Evolutionary conservation across 2,888 invertebrate genomes (phyloP).

Genomic region (Sialis fuliginosa): DNA sequence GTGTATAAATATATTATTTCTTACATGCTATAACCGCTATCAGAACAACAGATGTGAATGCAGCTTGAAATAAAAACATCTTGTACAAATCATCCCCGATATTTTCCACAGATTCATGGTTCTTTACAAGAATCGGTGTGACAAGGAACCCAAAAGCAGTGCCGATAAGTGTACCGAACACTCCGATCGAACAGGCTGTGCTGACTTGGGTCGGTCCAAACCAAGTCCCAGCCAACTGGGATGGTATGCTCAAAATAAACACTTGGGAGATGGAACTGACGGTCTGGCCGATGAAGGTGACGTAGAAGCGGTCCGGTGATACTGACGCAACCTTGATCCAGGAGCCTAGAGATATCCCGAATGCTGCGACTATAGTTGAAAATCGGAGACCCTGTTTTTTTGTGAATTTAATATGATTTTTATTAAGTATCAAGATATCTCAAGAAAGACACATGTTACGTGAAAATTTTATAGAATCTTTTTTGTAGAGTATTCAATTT

Average conservation of each 20-base stretch:
- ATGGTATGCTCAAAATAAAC: conserved; percentile 47
- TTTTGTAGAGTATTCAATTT: no score
- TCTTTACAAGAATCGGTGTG: conserved; percentile 33
- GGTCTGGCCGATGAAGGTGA: conserved; percentile 42
- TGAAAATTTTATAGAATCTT: no score
- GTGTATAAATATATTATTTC: conserved; percentile 8
- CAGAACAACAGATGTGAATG: conserved; percentile 33
- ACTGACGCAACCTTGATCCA: conserved; percentile 41
- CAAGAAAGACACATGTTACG: no score
- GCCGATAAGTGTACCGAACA: conserved; percentile 58
- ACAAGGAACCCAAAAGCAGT: conserved; percentile 51
- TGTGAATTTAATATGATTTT: no score
- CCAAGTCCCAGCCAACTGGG: conserved; percentile 50
- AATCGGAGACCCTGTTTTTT: conserved; percentile 32
- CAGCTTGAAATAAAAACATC: conserved; percentile 18
- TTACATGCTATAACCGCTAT: conserved; percentile 31
- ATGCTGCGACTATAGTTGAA: conserved; percentile 31
- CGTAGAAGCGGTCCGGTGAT: conserved; percentile 35
- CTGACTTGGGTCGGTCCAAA: conserved; percentile 45
- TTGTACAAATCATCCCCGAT: conserved; percentile 24
- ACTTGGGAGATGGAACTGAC: conserved; percentile 37
- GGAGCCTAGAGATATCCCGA: conserved; percentile 38
- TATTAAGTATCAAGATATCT: no score
- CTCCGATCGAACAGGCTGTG: conserved; percentile 51
- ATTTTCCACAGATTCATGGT: conserved; percentile 24